Evolutionary conservation across 2,797 vertebrate species (phyloP), one percentile per base, ranked within the genome.

Genomic region (Pelobates cultripes): DNA sequence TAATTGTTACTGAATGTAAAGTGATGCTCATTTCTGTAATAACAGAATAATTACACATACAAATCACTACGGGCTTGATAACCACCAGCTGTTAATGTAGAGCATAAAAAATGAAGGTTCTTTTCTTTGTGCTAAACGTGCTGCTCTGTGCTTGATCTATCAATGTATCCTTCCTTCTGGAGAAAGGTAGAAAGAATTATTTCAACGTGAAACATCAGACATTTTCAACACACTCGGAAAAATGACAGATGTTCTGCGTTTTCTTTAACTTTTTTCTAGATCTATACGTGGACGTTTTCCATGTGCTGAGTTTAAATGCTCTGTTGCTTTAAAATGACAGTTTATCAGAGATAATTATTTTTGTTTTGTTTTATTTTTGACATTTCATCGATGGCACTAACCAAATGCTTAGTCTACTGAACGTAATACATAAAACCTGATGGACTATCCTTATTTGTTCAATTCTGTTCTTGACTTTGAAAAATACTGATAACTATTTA

Each of bases 31-130:
- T 64, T n/a, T 28, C 61, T 64, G 28, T 42, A 42, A 68, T 68
- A 43, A 68, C 42, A 43, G 66, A 13, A 68, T 42, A 68, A 68
- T 68, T 42, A 7, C 41, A 9, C 66, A 43, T 68, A 42, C 66
- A 68, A 68, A 68, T 68, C 66, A 68, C n/a, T 68, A 14, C 43
- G 41, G 40, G 7, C 41, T 43, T 68, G 66, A 42, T 68, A 68
- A 43, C 12, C 28, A 68, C 66, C 66, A 68, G 42, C 40, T 64
- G 61, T 64, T 64, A 43, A 40, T 64, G 61, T 10, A 4, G 61
- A 64, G 28, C 28, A 64, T 64, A n/a, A 64, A 64, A 64, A 64
- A 64, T 64, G 61, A 64, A 40, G 4, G 17, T 4, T 40, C 5
- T 8, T 64, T 64, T 51, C 10, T 64, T 40, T 40, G 17, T 64